A percentile compares a stretch with the other conserved stretches of the same genome.
These are phyloP conservation scores for Pica pica DNA, from an alignment of 2,113 vertebrate species.

Conservation along the genomic window DNA sequence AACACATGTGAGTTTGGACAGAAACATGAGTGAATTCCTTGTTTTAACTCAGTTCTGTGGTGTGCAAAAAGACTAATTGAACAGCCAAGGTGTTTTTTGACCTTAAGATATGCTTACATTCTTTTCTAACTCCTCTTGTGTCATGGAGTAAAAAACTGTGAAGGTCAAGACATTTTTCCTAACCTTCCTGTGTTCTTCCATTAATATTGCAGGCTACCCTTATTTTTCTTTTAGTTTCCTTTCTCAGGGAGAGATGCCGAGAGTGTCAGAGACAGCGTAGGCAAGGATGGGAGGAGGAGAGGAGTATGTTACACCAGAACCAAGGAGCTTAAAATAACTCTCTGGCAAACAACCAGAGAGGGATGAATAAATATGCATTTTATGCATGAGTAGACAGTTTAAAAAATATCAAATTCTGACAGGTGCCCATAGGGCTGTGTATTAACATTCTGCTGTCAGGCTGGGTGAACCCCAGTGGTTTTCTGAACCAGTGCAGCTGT, in stretches of 20 bases:
- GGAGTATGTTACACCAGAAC: neutral
- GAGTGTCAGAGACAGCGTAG: neutral
- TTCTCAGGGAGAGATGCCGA: neutral
- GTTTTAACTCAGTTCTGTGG: slow-evolving; percentile 51
- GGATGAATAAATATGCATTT: slow-evolving; percentile 48
- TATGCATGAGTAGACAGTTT: slow-evolving; percentile 42
- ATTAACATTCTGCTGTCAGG: slow-evolving; percentile 23
- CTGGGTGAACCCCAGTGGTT: slow-evolving; percentile 25
- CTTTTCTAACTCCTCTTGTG: slow-evolving; percentile 9
- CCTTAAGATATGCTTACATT: slow-evolving; percentile 32
- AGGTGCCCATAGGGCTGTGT: slow-evolving; percentile 38
- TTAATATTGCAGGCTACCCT: neutral
- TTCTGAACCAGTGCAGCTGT: neutral
- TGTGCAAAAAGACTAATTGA: slow-evolving; percentile 37
- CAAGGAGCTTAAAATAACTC: slow-evolving; percentile 34
- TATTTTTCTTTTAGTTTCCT: neutral
- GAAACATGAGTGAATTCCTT: neutral
- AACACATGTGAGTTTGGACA: neutral
- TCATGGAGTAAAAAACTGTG: slow-evolving; percentile 11
- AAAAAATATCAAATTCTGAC: slow-evolving; percentile 32
- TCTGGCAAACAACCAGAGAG: slow-evolving; percentile 18
- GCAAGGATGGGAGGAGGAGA: neutral
- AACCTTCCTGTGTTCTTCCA: slow-evolving; percentile 36
- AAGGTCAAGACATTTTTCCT: slow-evolving; percentile 33
- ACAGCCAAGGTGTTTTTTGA: slow-evolving; percentile 27